A percentile compares a stretch with the other conserved stretches of the same genome.
These are phyloP conservation scores for Calonectris borealis DNA, from an alignment of 2,113 vertebrate species.

Conservation along the genomic window DNA sequence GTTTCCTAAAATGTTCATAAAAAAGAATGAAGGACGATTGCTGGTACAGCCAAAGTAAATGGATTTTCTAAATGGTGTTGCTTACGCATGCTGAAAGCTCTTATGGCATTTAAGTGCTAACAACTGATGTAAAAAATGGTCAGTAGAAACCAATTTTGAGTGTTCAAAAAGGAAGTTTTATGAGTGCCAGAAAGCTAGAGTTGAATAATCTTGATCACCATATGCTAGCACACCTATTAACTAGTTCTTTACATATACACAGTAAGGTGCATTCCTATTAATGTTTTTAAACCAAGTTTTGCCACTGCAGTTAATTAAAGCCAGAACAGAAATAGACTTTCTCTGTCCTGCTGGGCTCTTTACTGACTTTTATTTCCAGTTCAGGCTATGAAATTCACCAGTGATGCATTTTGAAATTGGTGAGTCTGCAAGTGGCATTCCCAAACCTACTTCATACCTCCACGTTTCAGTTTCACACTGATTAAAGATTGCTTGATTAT, in stretches of 20 bases:
- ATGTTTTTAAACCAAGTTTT: not conserved
- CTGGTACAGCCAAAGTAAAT: constrained; percentile 17
- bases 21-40: not conserved
- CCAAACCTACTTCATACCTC: not conserved
- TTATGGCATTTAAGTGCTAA: constrained; percentile 26
- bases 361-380: not conserved
- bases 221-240: not conserved
- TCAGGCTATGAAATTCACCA: not conserved
- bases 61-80: constrained; percentile 25
- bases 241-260: not conserved
- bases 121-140: not conserved
- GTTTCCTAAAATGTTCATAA: not conserved
- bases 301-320: not conserved
- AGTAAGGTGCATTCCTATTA: not conserved
- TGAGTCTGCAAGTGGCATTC: not conserved
- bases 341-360: not conserved
- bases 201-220: not conserved
- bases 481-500: not conserved
- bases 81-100: constrained; percentile 41
- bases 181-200: not conserved
- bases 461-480: accelerated
- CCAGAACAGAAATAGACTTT: not conserved
- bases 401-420: not conserved
- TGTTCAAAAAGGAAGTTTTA: not conserved
- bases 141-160: not conserved